These are phyloP conservation scores for Antennarius striatus DNA, from an alignment of 2,113 vertebrate species.

Conservation along the genomic window DNA sequence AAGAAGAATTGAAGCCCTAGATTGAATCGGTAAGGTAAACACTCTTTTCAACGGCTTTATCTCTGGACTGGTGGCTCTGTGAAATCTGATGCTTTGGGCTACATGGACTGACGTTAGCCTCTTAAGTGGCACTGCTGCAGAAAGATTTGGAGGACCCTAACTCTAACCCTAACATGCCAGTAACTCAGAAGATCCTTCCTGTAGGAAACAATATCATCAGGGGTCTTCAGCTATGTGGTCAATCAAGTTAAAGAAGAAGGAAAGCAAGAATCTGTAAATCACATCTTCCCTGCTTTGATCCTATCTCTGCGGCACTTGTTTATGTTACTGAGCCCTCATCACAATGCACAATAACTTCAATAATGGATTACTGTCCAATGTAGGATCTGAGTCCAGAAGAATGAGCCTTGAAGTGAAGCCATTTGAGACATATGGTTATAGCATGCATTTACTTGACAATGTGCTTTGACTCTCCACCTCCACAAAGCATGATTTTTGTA, in stretches of 20 bases:
- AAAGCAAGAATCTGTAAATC: constrained; percentile 18
- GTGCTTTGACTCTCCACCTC: constrained; percentile 43
- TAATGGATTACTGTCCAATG: constrained; percentile 22
- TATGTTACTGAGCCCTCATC: constrained; percentile 3
- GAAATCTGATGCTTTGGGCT: constrained; percentile 32
- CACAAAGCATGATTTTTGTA: constrained; percentile 18
- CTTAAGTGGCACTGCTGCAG: constrained; percentile 4
- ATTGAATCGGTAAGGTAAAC: constrained; percentile 12
- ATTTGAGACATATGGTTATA: constrained; percentile 27
- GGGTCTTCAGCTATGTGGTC: constrained; percentile 41
- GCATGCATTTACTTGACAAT: constrained; percentile 27
- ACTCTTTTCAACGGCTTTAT: not conserved
- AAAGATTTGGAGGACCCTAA: constrained; percentile 28
- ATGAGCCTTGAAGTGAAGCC: constrained; percentile 34
- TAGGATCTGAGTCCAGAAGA: constrained; percentile 17
- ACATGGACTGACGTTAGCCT: constrained; percentile 28
- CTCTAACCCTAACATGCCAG: constrained; percentile 13
- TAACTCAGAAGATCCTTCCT: constrained; percentile 21
- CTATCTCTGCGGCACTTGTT: not conserved
- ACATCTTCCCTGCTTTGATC: constrained; percentile 1
- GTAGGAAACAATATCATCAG: constrained; percentile 26
- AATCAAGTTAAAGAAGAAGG: constrained; percentile 36
- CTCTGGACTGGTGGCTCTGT: constrained; percentile 11
- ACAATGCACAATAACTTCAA: constrained; percentile 1
- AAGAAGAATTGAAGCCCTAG: not conserved